phyloP scores from a whole-genome alignment of 1,140 invertebrate species.

The Microplitis mediator region DNA sequence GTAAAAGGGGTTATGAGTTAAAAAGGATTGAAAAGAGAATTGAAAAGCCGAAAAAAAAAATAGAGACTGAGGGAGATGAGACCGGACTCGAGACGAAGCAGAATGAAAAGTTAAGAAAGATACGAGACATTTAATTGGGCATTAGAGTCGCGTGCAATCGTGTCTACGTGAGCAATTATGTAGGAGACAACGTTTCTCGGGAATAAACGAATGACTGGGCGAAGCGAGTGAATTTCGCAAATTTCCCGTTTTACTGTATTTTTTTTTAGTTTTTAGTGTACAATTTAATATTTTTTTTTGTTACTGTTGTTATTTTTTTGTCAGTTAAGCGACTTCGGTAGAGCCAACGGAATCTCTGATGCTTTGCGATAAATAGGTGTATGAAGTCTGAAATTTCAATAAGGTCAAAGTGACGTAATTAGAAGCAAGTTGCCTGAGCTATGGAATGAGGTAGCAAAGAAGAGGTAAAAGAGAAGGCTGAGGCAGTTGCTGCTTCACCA shows the following conservation, averaged over 20 bases:
- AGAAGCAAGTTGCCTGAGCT: not conserved
- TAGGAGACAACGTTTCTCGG: conserved; percentile 18
- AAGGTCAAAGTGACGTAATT: conserved; percentile 25
- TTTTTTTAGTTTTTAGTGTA: not conserved
- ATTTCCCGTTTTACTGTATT: conserved; percentile 5
- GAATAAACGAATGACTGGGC: not conserved
- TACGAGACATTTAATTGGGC: conserved; percentile 31
- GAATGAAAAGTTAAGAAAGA: conserved; percentile 8
- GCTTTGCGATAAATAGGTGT: not conserved
- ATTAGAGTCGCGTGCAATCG: conserved; percentile 25
- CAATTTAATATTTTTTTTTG: too few relatives aligned
- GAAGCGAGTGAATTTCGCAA: not conserved
- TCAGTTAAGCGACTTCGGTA: not conserved
- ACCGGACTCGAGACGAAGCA: not conserved
- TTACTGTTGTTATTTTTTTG: not conserved
- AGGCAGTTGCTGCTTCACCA: not conserved
- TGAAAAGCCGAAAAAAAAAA: not conserved
- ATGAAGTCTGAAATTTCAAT: conserved; percentile 26
- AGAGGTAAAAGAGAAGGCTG: too few relatives aligned
- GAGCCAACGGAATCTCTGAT: too few relatives aligned
- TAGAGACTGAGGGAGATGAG: not conserved
- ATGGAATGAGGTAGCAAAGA: too few relatives aligned
- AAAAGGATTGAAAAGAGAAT: too few relatives aligned
- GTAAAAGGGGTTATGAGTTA: too few relatives aligned
- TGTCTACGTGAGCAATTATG: conserved; percentile 29